These are phyloP conservation scores for Cyanoramphus novaezelandiae DNA, from an alignment of 2,113 vertebrate species.

Conservation along the genomic window DNA sequence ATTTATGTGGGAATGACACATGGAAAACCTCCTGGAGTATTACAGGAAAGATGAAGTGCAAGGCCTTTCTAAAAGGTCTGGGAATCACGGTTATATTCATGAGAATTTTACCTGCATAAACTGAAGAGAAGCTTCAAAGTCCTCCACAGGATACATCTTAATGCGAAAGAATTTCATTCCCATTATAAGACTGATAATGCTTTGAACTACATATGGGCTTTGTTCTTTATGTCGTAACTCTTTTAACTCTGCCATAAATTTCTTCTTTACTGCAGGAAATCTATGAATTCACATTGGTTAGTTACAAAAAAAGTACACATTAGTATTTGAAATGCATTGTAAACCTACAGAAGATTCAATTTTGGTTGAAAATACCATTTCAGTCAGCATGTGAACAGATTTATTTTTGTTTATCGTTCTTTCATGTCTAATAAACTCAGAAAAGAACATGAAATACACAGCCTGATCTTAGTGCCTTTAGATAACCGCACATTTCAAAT, in stretches of 20 bases:
- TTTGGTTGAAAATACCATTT: background rate
- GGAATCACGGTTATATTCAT: background rate
- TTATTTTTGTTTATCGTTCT: background rate
- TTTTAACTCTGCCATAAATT: constrained; percentile 95
- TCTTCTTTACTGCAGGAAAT: constrained; percentile 97
- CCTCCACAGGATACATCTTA: constrained; percentile 99
- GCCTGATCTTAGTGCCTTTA: background rate
- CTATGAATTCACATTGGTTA: constrained; percentile 69
- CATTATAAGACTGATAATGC: constrained; percentile 98
- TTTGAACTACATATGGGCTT: constrained; percentile 90
- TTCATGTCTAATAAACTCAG: background rate
- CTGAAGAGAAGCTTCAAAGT: constrained; percentile 98
- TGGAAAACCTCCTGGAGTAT: background rate
- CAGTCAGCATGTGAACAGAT: background rate
- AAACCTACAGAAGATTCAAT: background rate
- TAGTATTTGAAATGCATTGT: background rate
- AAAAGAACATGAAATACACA: background rate
- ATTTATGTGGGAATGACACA: background rate
- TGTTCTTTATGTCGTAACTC: constrained; percentile 96
- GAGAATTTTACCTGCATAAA: constrained; percentile 92
- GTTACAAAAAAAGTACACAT: background rate
- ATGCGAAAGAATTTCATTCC: constrained; percentile 99
- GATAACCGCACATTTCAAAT: background rate
- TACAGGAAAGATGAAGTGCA: background rate
- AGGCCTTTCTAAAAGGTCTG: background rate